These are phyloP conservation scores for Tetragonula carbonaria DNA, from an alignment of 2,888 invertebrate genomes.

Conservation along the genomic window DNA sequence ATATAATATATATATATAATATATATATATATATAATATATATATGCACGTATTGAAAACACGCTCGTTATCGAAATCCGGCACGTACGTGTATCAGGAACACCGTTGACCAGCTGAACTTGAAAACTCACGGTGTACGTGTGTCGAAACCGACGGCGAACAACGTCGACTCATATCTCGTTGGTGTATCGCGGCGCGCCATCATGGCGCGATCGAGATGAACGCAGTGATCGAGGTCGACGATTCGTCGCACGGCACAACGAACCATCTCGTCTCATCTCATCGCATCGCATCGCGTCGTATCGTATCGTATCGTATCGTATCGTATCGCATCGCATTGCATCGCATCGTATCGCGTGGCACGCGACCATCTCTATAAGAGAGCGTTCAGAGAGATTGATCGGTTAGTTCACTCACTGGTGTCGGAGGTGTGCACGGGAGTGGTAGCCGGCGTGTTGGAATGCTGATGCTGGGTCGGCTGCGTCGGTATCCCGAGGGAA, in stretches of 20 bases:
- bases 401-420: conserved; percentile 81
- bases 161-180: background rate
- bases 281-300: background rate
- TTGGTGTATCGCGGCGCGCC: background rate
- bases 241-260: conserved; percentile 37
- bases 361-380: conserved; percentile 28
- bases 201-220: conserved; percentile 15
- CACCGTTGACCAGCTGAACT: background rate
- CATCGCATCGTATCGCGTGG: background rate
- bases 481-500: conserved; percentile 78
- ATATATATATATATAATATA: no score
- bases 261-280: background rate
- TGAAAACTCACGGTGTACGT: background rate
- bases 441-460: conserved; percentile 69
- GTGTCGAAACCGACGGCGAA: background rate
- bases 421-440: conserved; percentile 81
- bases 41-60: no score
- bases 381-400: conserved; percentile 45
- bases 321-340: background rate
- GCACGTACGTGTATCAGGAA: background rate
- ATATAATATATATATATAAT: no score
- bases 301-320: background rate
- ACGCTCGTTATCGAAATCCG: no score
- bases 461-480: conserved; percentile 70
- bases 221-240: conserved; percentile 48